Base-by-base conservation (phyloP, 2,797 vertebrate genomes). In the Premnoplex brunnescens region DNA sequence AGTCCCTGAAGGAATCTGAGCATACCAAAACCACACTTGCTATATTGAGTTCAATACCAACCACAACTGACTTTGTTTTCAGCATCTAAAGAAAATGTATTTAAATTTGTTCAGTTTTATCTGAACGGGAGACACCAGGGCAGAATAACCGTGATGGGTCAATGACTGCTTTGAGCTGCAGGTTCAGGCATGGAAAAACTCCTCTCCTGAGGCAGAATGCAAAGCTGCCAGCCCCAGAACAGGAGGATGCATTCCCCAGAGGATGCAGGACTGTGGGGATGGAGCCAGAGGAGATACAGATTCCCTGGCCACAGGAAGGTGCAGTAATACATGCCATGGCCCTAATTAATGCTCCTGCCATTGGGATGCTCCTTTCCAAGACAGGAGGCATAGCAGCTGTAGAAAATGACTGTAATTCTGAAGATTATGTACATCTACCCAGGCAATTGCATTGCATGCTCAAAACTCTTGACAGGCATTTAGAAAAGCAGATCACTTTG, bases 321-420 rank as follows among this genome's bases (percentile, higher is more conserved):
- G 41, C 16, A 28, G 69, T 0, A 68, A 46, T 30, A 55, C 0
- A 1, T 54, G 56, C 30, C 30, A 36, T 52, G n/a, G 51, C 36
- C 55, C 20, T 39, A 30, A 37, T 0, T 39, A 30, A 37, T 0
- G 13, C 32, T 39, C 48, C 51, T 1, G 0, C 10, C 34, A n/a
- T 24, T 1, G 3, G 23, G 37, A 41, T 36, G 23, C 8, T 88
- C 67, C 48, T 74, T 86, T n/a, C 71, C 30, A 23, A 58, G 68
- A 68, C 22, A 85, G 72, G 14, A 72, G 46, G 37, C 41, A 16
- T 6, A 77, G 60, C 22, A 66, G 39, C 36, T 24, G 43, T 5
- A 71, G 43, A 82, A 88, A 85, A 68, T 77, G 2, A 49, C 19
- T 49, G 39, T 14, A 79, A 56, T 34, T 32, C 48, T 48, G 56